Evolutionary conservation across 1,140 invertebrate species (phyloP).

Genomic region (Conus ventricosus): DNA sequence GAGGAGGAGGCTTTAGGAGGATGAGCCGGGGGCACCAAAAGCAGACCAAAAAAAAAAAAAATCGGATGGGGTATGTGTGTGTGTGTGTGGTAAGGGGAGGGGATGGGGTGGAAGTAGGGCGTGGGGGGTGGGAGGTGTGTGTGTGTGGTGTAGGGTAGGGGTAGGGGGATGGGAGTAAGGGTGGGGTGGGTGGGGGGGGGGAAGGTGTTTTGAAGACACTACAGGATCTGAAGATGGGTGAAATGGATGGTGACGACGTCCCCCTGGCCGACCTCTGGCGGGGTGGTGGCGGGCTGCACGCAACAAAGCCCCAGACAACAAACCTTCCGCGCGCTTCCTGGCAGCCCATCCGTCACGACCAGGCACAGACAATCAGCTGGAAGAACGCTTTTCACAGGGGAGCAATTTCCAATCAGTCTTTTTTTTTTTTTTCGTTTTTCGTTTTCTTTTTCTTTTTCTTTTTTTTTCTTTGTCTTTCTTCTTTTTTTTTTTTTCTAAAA

Average conservation of each 20-base stretch:
- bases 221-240: background rate
- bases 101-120: no score
- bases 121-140: no score
- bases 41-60: no score
- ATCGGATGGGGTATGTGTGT: no score
- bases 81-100: no score
- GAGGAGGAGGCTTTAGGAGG: no score
- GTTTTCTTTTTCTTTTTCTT: background rate
- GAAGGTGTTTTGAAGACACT: background rate
- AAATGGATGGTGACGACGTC: background rate
- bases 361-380: constrained; percentile 26
- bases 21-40: no score
- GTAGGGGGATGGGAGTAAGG: no score
- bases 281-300: background rate
- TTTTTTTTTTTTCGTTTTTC: background rate
- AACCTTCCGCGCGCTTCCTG: background rate
- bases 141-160: no score
- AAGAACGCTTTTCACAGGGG: constrained; percentile 25
- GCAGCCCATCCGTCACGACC: constrained; percentile 16
- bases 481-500: background rate
- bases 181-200: no score
- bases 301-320: constrained; percentile 8
- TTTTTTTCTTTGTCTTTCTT: background rate
- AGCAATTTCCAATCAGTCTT: constrained; percentile 28
- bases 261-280: background rate